Conservation (phyloP, 1,140 invertebrate genomes). For the Portunus trituberculatus region DNA sequence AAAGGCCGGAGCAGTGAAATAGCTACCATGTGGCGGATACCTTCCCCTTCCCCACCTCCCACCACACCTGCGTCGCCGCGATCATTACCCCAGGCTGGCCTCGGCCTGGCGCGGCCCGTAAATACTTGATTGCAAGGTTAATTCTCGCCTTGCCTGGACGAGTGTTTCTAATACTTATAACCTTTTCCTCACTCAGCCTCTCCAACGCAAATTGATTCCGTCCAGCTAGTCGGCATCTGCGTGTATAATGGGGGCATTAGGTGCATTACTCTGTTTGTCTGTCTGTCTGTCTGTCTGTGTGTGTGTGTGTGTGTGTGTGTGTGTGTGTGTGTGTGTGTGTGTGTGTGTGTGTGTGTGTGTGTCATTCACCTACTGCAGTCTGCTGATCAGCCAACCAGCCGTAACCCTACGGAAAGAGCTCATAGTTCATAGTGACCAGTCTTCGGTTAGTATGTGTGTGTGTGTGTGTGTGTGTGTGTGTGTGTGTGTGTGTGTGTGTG, state of each 20-base stretch:
- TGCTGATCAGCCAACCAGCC: too few species aligned
- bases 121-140: not conserved
- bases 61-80: not conserved
- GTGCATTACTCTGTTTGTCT: not conserved
- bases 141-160: not conserved
- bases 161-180: not conserved
- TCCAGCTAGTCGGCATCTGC: not conserved
- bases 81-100: not conserved
- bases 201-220: not conserved
- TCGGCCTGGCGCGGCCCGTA: not conserved
- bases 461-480: too few species aligned
- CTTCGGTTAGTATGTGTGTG: too few species aligned
- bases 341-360: not conserved
- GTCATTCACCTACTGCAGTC: too few species aligned
- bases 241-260: not conserved
- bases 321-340: constrained; percentile 20
- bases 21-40: not conserved
- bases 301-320: constrained; percentile 20
- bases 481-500: too few species aligned
- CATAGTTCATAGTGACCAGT: too few species aligned
- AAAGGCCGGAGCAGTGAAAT: too few species aligned
- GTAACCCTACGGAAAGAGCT: too few species aligned
- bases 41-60: not conserved
- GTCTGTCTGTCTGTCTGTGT: not conserved
- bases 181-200: not conserved